Percentiles rank a stretch among this genome's conserved stretches.
Evolutionary conservation across 1,140 invertebrate species (phyloP).

Genomic region (Myzus persicae): DNA sequence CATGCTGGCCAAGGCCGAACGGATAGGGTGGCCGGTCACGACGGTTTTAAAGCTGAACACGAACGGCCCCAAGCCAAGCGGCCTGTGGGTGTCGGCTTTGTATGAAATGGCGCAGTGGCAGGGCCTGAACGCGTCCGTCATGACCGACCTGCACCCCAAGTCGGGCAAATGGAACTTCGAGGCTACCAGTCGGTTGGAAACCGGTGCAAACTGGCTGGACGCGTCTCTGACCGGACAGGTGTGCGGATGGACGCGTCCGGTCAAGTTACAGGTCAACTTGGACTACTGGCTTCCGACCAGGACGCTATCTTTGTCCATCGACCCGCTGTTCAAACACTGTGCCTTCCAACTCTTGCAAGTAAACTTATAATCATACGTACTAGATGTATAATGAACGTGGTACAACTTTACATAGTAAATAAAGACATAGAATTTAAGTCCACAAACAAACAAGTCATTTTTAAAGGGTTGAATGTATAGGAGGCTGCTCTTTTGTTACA

Average conservation of each 20-base stretch:
- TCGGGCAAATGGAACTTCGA: background rate
- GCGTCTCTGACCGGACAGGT: background rate
- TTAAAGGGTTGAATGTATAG: background rate
- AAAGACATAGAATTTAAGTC: background rate
- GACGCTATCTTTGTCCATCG: background rate
- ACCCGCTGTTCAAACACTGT: background rate
- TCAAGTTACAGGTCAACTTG: background rate
- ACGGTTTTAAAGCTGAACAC: too few relatives aligned
- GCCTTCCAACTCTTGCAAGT: background rate
- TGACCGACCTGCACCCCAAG: background rate
- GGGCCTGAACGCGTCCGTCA: too few relatives aligned
- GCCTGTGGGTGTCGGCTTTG: background rate
- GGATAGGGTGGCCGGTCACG: background rate
- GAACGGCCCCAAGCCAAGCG: background rate
- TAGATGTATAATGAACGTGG: too few relatives aligned
- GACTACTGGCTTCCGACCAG: background rate
- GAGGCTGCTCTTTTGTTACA: fast-evolving
- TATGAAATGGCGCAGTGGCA: background rate
- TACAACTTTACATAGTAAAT: background rate
- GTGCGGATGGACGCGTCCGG: background rate
- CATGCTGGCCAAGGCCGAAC: background rate
- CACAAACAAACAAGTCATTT: too few relatives aligned
- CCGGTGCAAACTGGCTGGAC: background rate
- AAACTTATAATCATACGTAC: background rate
- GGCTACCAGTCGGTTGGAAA: background rate